Evolutionary conservation across 2,888 invertebrate species (phyloP).

Genomic region (Drosophila mimetica): DNA sequence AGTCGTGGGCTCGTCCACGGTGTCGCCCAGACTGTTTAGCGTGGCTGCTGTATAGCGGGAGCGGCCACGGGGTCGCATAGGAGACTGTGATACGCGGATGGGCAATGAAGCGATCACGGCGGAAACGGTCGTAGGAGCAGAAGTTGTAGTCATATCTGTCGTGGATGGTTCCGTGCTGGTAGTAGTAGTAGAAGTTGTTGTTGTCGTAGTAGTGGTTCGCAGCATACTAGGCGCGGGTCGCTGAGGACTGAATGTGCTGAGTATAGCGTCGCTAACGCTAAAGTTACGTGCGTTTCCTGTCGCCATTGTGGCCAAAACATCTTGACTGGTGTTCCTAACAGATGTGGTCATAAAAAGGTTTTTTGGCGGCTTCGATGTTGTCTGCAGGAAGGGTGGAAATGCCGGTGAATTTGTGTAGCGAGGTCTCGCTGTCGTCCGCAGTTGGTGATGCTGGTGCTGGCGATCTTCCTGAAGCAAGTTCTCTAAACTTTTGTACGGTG

Average conservation of each 20-base stretch:
- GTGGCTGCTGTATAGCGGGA: constrained; percentile 83
- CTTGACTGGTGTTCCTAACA: constrained; percentile 60
- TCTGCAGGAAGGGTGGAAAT: constrained; percentile 62
- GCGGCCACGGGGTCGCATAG: constrained; percentile 77
- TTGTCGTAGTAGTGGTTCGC: constrained; percentile 31
- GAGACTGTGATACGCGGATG: constrained; percentile 62
- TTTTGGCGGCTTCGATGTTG: constrained; percentile 74
- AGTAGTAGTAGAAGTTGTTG: constrained; percentile 29
- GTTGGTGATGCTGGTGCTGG: constrained; percentile 56
- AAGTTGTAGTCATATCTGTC: constrained; percentile 41
- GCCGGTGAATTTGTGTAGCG: constrained; percentile 64
- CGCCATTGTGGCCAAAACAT: constrained; percentile 71
- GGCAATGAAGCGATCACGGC: constrained; percentile 71
- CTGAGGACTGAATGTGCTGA: constrained; percentile 73
- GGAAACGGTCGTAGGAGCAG: constrained; percentile 58
- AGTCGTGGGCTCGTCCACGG: constrained; percentile 82
- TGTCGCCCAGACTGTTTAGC: constrained; percentile 68
- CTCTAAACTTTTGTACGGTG: constrained; percentile 86
- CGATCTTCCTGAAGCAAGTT: constrained; percentile 84
- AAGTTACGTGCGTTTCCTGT: constrained; percentile 70
- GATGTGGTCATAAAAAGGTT: constrained; percentile 77
- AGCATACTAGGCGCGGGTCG: constrained; percentile 28
- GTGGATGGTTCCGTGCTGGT: constrained; percentile 39
- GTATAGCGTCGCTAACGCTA: constrained; percentile 79
- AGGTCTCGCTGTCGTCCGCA: constrained; percentile 70